phyloP scores from a whole-genome alignment of 2,888 invertebrate genomes.

The Ryuthela nishihirai region DNA sequence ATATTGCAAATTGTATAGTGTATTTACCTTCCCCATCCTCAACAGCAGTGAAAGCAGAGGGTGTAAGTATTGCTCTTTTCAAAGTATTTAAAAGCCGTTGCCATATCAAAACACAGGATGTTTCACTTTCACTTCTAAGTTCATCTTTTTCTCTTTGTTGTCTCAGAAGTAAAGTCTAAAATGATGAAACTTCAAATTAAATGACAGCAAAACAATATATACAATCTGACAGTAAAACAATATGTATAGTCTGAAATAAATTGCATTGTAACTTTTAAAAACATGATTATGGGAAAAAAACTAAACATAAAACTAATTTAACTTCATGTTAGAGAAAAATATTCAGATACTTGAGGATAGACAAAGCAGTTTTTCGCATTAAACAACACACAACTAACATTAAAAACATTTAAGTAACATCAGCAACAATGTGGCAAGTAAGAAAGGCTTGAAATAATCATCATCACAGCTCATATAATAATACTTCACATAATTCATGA shows the following conservation, averaged over 20 bases:
- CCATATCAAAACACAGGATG: conserved; percentile 87
- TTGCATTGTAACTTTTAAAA: neutral
- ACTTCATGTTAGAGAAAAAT: too few relatives aligned
- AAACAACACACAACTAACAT: too few relatives aligned
- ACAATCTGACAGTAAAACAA: too few relatives aligned
- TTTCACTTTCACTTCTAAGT: conserved; percentile 79
- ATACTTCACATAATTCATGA: too few relatives aligned
- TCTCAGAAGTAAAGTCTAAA: conserved; percentile 61
- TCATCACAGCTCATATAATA: too few relatives aligned
- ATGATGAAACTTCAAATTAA: neutral
- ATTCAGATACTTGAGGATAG: too few relatives aligned
- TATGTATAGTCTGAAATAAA: neutral
- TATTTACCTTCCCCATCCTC: conserved; percentile 68
- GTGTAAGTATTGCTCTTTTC: conserved; percentile 74
- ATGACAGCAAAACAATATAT: neutral
- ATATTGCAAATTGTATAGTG: too few relatives aligned
- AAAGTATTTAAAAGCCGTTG: conserved; percentile 82
- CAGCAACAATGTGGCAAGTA: too few relatives aligned
- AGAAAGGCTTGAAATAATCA: too few relatives aligned
- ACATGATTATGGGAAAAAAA: neutral
- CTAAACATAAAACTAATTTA: neutral
- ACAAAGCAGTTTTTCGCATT: too few relatives aligned
- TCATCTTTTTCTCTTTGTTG: conserved; percentile 58
- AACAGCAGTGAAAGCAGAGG: conserved; percentile 53
- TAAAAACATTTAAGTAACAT: too few relatives aligned